Evolutionary conservation across 2,113 vertebrate species (phyloP).

Genomic region (Sialia sialis): DNA sequence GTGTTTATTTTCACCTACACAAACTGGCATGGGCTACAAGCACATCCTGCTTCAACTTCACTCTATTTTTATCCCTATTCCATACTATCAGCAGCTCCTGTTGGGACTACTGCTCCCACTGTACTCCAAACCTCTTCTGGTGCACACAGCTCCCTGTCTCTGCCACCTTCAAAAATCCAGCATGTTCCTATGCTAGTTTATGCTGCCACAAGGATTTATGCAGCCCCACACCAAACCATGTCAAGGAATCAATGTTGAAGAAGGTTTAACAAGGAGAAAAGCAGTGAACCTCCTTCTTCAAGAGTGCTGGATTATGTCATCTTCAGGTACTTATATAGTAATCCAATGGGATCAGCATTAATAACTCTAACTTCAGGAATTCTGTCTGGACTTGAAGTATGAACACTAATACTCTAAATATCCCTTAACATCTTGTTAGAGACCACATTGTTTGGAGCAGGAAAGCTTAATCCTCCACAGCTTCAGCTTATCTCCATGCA

Average conservation of each 20-base stretch:
- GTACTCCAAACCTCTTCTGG: not conserved
- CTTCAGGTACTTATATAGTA: not conserved
- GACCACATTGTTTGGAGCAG: not conserved
- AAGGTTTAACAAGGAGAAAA: not conserved
- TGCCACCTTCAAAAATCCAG: not conserved
- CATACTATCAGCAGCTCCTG: not conserved
- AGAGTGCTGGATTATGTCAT: not conserved
- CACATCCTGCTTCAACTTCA: not conserved
- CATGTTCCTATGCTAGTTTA: not conserved
- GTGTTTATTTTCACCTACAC: not conserved
- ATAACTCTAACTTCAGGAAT: not conserved
- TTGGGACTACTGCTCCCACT: not conserved
- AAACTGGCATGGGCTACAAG: not conserved
- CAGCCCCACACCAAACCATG: not conserved
- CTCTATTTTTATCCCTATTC: not conserved
- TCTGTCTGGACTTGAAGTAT: not conserved
- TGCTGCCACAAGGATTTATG: not conserved
- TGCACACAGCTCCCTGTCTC: not conserved
- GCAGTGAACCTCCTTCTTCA: not conserved
- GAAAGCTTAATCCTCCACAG: not conserved
- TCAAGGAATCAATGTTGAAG: not conserved
- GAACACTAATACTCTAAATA: not conserved
- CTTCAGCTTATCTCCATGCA: not conserved
- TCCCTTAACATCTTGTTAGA: not conserved
- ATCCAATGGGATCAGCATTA: not conserved